Evolutionary conservation across 2,113 vertebrate species (phyloP), one percentile per base, ranked within the genome.

Genomic region (Albula glossodonta): DNA sequence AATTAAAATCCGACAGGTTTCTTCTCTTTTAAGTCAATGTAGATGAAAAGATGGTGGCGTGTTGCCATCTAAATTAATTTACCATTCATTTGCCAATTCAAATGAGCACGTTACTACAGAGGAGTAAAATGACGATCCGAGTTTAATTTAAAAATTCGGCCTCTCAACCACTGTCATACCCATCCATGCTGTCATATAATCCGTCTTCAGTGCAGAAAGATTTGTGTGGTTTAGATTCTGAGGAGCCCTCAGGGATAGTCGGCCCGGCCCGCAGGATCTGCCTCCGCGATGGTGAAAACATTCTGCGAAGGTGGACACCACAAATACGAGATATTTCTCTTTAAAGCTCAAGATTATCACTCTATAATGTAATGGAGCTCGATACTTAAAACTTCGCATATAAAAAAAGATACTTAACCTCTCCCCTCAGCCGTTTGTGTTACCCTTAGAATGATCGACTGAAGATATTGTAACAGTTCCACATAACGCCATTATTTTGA

Each of bases 131-230:
- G 31, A 41, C 0, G 1, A 41, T 41, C 31, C 31, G 1, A 41
- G 31, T 41, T 41, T 41, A 41, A 41, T 41, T 41, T 41, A 41
- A 41, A 41, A 41, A 41, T 41, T 41, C 31, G 31, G 31, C 31
- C 31, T 41, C 31, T 41, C 80, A 2, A 19, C 41, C 78, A 49
- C 5, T 49, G 2, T 60, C 85, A 83, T 87, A 92, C 91, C 89
- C 91, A 11, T 92, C 90, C 84, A 91, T 85, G 84, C 89, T 90
- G 12, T 92, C 91, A 80, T 88, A 89, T 10, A 90, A 81, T 8
- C 87, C 87, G 48, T 92, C 91, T 6, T 91, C 91, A 6, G 84
- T 88, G 81, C 52, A 91, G 10, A 84, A 86, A 12, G 51, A 52
- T 63, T 81, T 83, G 0, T 19, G 83, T 3, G 82, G 80, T 51